Evolutionary conservation across 2,888 invertebrate species (phyloP).

Genomic region (Calliopum simillimum): DNA sequence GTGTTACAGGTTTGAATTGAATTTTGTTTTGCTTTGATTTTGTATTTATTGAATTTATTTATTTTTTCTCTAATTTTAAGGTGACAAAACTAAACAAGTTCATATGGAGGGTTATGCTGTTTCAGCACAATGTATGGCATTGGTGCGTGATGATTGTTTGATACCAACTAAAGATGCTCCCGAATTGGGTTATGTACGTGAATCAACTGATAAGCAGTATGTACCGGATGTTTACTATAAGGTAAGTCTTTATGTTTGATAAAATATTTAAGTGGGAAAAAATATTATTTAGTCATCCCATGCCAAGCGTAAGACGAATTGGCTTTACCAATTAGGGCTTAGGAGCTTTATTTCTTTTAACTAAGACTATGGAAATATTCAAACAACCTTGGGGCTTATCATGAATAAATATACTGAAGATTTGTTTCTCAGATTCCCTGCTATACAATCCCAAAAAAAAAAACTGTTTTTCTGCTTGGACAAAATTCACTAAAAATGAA

Average conservation of each 20-base stretch:
- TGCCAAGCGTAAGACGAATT: too few relatives aligned
- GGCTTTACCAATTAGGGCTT: too few relatives aligned
- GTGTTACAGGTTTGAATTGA: constrained; percentile 84
- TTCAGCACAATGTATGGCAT: constrained; percentile 97
- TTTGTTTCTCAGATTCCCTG: too few relatives aligned
- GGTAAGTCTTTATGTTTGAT: constrained; percentile 71
- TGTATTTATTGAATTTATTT: constrained; percentile 17
- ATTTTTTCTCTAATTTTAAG: constrained; percentile 66
- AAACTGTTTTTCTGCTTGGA: too few relatives aligned
- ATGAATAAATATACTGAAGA: too few relatives aligned
- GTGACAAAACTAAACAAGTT: constrained; percentile 90
- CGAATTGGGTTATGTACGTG: constrained; percentile 95
- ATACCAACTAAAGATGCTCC: constrained; percentile 97
- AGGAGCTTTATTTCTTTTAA: too few relatives aligned
- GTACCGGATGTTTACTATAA: constrained; percentile 99
- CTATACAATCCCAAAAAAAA: too few relatives aligned
- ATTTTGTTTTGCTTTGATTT: background rate
- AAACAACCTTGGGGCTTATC: too few relatives aligned
- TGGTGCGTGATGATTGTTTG: constrained; percentile 92
- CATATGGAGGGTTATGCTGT: constrained; percentile 99
- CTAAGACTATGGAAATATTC: too few relatives aligned
- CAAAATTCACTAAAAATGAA: too few relatives aligned
- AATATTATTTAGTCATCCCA: too few relatives aligned
- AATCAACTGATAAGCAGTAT: constrained; percentile 92
- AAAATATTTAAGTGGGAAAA: too few relatives aligned